Evolutionary conservation across 2,113 vertebrate genomes (phyloP), one percentile per base, ranked within the genome.

Genomic region (Datnioides undecimradiatus): DNA sequence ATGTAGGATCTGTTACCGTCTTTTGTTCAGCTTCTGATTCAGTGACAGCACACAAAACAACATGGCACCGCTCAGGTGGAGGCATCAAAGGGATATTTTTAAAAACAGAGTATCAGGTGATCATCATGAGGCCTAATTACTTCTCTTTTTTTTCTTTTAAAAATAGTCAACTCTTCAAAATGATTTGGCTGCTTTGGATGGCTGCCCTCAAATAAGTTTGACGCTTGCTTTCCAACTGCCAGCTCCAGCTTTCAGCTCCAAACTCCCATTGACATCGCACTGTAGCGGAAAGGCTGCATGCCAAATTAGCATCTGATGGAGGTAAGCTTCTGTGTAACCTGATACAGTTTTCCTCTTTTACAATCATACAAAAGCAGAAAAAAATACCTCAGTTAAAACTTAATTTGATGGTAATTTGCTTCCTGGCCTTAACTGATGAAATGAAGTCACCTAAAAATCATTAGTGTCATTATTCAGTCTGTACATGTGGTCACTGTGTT

Each of bases 91-190:
- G 2, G 48, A 46, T 70, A 6, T 49, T 70, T 52, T 59, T 25
- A 43, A 76, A 88, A 70, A 79, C 31, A 21, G 77, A 45, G 73
- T 38, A 76, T 45, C 55, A 55, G n/a, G 23, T 49, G 52, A 62
- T 66, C 27, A 70, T 73, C 43, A 51, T 21, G 66, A 74, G 27
- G 54, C 46, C 43, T 76, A 34, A 65, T 79, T 36, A 40, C 2
- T 21, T 19, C 27, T 33, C 55, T 48, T 51, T 40, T 19, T 13
- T 45, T n/a, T 19, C 14, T 21, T 49, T 45, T 23, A 14, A 77
- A 70, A 79, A 62, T 13, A 62, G 31, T 64, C 43, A 60, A 23
- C 33, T 16, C 27, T 31, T 31, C 19, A 19, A 43, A 36, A 34
- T 23, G 6, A 54, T 76, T 9, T 59, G 17, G 4, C 9, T 21